Evolutionary conservation across 2,113 vertebrate species (phyloP).

Genomic region (Corynorhinus townsendii): DNA sequence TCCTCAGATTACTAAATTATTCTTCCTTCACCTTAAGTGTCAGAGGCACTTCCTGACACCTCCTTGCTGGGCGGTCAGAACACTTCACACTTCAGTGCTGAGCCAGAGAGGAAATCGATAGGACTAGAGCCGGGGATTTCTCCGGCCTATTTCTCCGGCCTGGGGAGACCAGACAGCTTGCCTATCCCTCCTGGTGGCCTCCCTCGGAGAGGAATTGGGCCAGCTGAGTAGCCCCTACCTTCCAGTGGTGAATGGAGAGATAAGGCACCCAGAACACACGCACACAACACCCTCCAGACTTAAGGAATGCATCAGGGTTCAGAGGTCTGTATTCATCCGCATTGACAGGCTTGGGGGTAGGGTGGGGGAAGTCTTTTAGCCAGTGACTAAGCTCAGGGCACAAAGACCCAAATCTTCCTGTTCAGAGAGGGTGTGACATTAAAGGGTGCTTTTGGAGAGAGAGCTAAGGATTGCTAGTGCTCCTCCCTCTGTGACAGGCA

Average conservation of each 20-base stretch:
- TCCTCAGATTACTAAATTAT: not conserved
- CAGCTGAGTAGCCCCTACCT: not conserved
- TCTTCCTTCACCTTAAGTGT: not conserved
- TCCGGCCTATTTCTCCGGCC: too few species aligned
- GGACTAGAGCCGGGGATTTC: not conserved
- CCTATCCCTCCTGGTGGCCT: not conserved
- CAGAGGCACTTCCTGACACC: not conserved
- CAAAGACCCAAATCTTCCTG: not conserved
- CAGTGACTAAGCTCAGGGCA: not conserved
- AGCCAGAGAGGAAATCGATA: not conserved
- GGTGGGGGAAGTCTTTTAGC: not conserved
- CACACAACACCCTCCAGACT: too few species aligned
- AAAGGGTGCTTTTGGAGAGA: not conserved
- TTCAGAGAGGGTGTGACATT: not conserved
- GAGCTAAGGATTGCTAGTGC: not conserved
- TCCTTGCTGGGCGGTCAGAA: not conserved
- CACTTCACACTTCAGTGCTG: not conserved
- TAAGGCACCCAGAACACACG: not conserved
- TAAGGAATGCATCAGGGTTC: rapidly evolving
- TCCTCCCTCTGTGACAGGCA: not conserved
- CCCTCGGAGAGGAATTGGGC: not conserved
- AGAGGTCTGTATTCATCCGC: not conserved
- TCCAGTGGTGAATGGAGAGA: not conserved
- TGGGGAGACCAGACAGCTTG: not conserved
- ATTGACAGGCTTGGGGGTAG: not conserved